A percentile compares a stretch with the other conserved stretches of the same genome.
Conservation (phyloP, 2,797 vertebrate genomes). For the Serranus cabrilla region DNA sequence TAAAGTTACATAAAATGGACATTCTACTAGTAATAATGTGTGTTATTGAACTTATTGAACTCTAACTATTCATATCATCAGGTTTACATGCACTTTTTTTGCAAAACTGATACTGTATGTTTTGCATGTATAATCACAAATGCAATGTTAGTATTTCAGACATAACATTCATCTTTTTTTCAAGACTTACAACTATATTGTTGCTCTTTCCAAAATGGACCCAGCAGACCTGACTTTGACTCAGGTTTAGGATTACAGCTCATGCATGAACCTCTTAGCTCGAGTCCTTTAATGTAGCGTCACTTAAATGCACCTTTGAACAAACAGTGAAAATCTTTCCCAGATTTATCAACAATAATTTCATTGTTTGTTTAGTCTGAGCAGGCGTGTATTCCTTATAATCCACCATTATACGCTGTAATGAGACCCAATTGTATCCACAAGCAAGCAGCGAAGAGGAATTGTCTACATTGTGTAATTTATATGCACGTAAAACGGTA, state of each 20-base stretch:
- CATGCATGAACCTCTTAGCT: too few species aligned
- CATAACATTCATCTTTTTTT: neutral
- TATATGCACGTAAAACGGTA: neutral
- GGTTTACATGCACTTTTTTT: too few species aligned
- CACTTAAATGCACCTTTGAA: slow-evolving; percentile 42
- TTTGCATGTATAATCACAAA: neutral
- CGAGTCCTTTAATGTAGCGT: slow-evolving; percentile 42
- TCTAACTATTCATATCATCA: too few species aligned
- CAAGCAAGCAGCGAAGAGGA: neutral
- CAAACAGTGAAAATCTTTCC: slow-evolving; percentile 41
- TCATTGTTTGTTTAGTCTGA: slow-evolving; percentile 65
- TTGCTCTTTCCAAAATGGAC: neutral
- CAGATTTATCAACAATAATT: slow-evolving; percentile 24
- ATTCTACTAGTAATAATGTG: too few species aligned
- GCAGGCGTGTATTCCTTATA: slow-evolving; percentile 30
- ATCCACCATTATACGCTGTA: slow-evolving; percentile 46
- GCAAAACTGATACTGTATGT: neutral
- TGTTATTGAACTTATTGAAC: too few species aligned
- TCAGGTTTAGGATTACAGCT: neutral
- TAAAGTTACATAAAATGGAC: too few species aligned
- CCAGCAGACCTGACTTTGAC: neutral
- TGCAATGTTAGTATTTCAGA: neutral
- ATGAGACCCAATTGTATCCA: slow-evolving; percentile 25
- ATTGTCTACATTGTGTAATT: neutral
- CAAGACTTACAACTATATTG: neutral